Conservation (phyloP, 2,113 vertebrate genomes). For the Entomyzon cyanotis region DNA sequence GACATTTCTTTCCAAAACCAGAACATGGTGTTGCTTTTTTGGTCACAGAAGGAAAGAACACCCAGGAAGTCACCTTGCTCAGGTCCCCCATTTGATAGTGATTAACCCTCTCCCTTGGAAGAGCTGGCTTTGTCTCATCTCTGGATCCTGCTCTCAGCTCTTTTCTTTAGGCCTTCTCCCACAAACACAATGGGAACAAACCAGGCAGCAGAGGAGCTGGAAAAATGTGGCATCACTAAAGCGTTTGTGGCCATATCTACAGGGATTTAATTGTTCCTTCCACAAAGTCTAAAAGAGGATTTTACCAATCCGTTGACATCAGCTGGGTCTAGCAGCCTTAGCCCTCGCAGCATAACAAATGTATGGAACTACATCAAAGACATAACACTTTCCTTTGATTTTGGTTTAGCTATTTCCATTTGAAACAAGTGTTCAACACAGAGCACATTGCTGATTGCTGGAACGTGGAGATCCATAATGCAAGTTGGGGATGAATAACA, state of each 20-base stretch:
- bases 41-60: not conserved
- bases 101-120: not conserved
- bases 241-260: not conserved
- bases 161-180: not conserved
- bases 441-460: not conserved
- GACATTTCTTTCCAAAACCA: not conserved
- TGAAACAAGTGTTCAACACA: not conserved
- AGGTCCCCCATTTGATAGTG: not conserved
- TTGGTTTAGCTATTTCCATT: constrained; percentile 7
- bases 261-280: constrained; percentile 24
- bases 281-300: constrained; percentile 31
- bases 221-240: not conserved
- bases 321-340: not conserved
- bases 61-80: not conserved
- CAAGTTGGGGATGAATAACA: not conserved
- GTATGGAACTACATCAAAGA: constrained; percentile 29
- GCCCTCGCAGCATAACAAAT: constrained; percentile 11
- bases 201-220: not conserved
- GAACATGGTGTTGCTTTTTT: rapidly evolving
- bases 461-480: not conserved
- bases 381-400: not conserved
- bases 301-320: not conserved
- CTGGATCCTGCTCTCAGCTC: not conserved
- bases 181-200: not conserved
- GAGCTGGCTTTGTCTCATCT: not conserved